Evolutionary conservation across 2,797 vertebrate genomes (phyloP).

Genomic region (Aselliscus stoliczkanus): DNA sequence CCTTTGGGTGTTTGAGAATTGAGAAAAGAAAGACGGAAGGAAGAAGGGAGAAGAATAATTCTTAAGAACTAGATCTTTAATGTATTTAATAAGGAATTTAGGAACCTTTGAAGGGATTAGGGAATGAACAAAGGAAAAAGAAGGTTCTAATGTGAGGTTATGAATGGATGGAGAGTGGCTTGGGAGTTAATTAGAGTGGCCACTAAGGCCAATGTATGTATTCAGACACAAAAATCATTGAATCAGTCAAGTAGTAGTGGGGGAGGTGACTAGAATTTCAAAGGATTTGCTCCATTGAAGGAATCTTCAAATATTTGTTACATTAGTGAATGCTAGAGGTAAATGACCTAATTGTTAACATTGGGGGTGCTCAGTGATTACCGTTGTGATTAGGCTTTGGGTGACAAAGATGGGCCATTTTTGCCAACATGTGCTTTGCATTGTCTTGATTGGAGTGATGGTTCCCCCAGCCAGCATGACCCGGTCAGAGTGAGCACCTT

Average conservation of each 20-base stretch:
- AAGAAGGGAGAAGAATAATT: background rate
- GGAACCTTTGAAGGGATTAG: background rate
- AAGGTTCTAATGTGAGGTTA: background rate
- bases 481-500: background rate
- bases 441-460: background rate
- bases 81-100: background rate
- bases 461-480: background rate
- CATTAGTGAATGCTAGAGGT: background rate
- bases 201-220: background rate
- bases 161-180: background rate
- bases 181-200: background rate
- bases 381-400: background rate
- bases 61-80: background rate
- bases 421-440: background rate
- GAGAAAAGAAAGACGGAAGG: background rate
- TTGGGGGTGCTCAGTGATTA: background rate
- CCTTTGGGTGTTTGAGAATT: background rate
- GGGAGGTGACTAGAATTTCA: background rate
- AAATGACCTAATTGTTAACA: background rate
- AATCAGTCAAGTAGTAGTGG: background rate
- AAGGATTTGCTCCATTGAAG: background rate
- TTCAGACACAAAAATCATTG: background rate
- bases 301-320: background rate
- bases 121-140: background rate
- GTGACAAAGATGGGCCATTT: background rate